Evolutionary conservation across 2,888 invertebrate species (phyloP), one percentile per base, ranked within the genome.

Genomic region (Ametastegia equiseti): DNA sequence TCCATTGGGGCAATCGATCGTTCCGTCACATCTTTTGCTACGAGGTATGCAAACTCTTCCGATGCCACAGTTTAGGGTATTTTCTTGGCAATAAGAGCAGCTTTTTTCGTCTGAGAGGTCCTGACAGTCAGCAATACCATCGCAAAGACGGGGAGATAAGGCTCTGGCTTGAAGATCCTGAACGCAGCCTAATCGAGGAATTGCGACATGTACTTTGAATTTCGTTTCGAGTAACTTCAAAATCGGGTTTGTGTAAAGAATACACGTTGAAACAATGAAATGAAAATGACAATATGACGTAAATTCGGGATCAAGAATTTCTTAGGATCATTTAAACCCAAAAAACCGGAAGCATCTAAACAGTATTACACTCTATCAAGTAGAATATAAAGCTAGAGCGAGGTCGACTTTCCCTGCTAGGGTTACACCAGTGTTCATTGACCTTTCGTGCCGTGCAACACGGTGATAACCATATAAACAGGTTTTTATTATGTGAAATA

Each of bases 81-180:
- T 95, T 50, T 94, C 93, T 1, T 94, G 93, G 89, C 97, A 98
- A 89, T 97, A 97, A 47, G 96, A 93, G 89, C 97, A 98, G 73
- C 94, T 93, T 82, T 94, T 94, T 92, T 97, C 97, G 91, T 97
- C 97, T 0, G 95, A 94, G 39, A 97, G 93, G 92, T 97, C 97
- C 15, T 96, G 94, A 91, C 98, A 98, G 91, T 98, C 98, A 15
- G 97, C 95, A 45, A 96, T 93, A 19, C 97, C 97, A 90, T 98
- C 98, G 89, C 98, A 98, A 47, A 97, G 93, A 71, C 97, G 93
- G 0, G 96, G 94, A 0, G 96, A 96, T 83, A 96, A 92, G 0
- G 97, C 97, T 85, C 95, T 94, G 39, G 94, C 93, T 86, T 96
- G 96, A 80, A 98, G 93, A 78, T 95, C 94, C 71, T 94, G 94